Percentiles rank a stretch among this genome's conserved stretches.
phyloP scores from a whole-genome alignment of 2,888 invertebrate genomes.

The Dichetophora obliterata region DNA sequence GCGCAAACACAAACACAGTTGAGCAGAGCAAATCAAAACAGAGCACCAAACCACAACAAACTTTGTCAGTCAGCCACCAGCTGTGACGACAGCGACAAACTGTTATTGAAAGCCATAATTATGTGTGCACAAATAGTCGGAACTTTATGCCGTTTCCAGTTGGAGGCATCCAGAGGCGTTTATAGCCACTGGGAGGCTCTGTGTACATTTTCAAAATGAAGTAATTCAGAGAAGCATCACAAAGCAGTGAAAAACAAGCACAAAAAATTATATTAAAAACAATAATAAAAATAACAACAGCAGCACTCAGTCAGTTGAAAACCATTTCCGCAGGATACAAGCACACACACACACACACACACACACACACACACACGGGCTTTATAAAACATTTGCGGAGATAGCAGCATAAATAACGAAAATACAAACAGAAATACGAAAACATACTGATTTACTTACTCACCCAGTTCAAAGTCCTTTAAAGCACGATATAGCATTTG shows the following conservation, averaged over 20 bases:
- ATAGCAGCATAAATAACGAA: slow-evolving; percentile 13
- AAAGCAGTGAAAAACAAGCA: neutral
- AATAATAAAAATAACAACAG: slow-evolving; percentile 5
- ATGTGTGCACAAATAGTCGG: slow-evolving; percentile 17
- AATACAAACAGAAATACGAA: slow-evolving; percentile 13
- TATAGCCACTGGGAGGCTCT: neutral
- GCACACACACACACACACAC: slow-evolving; percentile 33
- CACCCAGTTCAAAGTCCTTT: slow-evolving; percentile 45
- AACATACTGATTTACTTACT: slow-evolving; percentile 33
- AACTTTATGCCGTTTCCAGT: neutral
- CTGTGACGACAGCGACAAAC: slow-evolving; percentile 10
- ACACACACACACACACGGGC: neutral
- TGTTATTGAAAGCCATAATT: slow-evolving; percentile 21
- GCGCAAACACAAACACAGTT: neutral
- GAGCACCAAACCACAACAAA: too few relatives aligned
- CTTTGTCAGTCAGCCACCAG: neutral
- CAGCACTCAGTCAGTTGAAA: slow-evolving; percentile 1
- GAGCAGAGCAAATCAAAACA: neutral
- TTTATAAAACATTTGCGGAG: neutral
- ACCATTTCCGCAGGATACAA: slow-evolving; percentile 25
- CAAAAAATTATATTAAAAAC: neutral
- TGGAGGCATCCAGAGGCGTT: neutral
- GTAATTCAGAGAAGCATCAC: neutral
- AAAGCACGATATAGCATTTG: slow-evolving; percentile 10
- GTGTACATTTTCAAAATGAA: neutral